Percentiles rank a stretch among this genome's conserved stretches.
Conservation (phyloP, 2,113 vertebrate genomes). For the Hippocampus comes region DNA sequence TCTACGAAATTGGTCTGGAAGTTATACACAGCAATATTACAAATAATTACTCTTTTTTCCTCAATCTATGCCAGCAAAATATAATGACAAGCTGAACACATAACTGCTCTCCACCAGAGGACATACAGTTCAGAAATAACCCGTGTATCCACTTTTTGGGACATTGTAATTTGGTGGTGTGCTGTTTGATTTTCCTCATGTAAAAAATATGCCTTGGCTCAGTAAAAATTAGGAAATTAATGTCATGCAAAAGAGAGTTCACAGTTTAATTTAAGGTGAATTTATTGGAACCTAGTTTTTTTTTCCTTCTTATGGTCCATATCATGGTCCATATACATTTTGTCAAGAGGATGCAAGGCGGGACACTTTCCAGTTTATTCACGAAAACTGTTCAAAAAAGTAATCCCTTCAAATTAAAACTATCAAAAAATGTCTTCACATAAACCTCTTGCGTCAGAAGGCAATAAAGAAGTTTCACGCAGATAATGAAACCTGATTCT, state of each 20-base stretch:
- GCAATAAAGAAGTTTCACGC: slow-evolving; percentile 1
- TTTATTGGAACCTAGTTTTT: background rate
- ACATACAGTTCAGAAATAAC: too few relatives aligned
- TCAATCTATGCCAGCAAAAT: too few relatives aligned
- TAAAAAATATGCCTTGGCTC: too few relatives aligned
- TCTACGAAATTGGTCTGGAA: too few relatives aligned
- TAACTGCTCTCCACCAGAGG: too few relatives aligned
- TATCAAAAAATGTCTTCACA: background rate
- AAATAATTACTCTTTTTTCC: too few relatives aligned
- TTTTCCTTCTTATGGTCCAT: background rate
- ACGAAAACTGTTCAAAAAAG: background rate
- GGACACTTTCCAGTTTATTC: background rate
- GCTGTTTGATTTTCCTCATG: too few relatives aligned
- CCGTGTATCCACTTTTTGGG: too few relatives aligned
- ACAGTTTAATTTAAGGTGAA: background rate
- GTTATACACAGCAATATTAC: too few relatives aligned
- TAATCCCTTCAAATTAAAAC: background rate
- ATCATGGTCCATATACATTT: background rate
- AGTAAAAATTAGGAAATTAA: too few relatives aligned
- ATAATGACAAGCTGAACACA: too few relatives aligned
- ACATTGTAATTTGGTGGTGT: too few relatives aligned
- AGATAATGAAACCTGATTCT: background rate
- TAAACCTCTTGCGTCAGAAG: slow-evolving; percentile 1
- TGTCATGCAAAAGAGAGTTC: background rate
- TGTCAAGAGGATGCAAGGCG: background rate